Percentiles rank a stretch among this genome's conserved stretches.
phyloP scores from a whole-genome alignment of 2,888 invertebrate species.

The Acronicta aceris region DNA sequence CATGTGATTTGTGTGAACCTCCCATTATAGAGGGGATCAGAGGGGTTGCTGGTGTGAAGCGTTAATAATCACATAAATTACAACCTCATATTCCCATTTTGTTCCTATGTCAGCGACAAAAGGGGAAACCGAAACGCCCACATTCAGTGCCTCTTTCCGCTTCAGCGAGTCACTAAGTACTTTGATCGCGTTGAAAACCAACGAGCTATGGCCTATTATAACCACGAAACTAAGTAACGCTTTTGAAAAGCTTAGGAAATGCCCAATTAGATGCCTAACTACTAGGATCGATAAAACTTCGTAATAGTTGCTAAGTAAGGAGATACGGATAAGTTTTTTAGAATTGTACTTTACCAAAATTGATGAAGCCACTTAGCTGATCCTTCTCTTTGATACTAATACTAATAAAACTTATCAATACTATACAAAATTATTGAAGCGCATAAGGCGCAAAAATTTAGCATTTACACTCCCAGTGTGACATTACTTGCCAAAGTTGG shows the following conservation, averaged over 20 bases:
- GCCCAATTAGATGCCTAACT: neutral
- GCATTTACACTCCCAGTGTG: neutral
- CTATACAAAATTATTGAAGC: neutral
- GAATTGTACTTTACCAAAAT: too few species aligned
- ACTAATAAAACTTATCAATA: too few species aligned
- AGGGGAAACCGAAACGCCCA: slow-evolving; percentile 8
- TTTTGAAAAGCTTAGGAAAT: neutral
- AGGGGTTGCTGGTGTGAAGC: slow-evolving; percentile 1
- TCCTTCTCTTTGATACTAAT: too few species aligned
- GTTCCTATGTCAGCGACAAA: slow-evolving; percentile 7
- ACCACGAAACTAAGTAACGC: neutral
- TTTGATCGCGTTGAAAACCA: slow-evolving; percentile 14
- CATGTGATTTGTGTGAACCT: slow-evolving; percentile 9
- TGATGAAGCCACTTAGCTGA: too few species aligned
- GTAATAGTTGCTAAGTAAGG: neutral
- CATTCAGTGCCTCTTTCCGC: slow-evolving; percentile 7
- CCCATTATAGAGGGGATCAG: slow-evolving; percentile 5
- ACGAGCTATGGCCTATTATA: neutral
- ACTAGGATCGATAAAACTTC: too few species aligned
- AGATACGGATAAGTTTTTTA: too few species aligned
- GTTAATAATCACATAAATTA: slow-evolving; percentile 18
- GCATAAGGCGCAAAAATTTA: slow-evolving; percentile 3
- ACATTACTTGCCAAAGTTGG: slow-evolving; percentile 25
- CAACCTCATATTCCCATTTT: slow-evolving; percentile 1
- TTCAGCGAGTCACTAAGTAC: slow-evolving; percentile 1